phyloP scores from a whole-genome alignment of 2,797 vertebrate genomes.

The Cynopterus sphinx region DNA sequence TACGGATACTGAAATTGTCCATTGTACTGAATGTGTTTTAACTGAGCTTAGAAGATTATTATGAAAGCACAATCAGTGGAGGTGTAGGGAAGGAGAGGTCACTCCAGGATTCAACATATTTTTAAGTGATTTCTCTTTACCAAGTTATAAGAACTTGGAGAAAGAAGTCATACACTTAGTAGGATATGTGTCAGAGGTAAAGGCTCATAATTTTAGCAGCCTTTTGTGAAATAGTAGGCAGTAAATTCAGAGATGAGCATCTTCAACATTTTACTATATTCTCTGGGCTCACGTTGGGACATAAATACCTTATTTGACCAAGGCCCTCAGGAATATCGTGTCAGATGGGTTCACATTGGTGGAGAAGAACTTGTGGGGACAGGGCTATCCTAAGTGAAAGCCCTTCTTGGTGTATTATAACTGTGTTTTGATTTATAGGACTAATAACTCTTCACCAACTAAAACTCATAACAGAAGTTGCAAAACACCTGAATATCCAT shows the following conservation, averaged over 20 bases:
- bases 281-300: neutral
- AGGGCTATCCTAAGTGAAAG: neutral
- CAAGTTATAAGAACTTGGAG: neutral
- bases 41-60: neutral
- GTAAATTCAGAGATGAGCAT: neutral
- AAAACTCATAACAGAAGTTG: conserved; percentile 33
- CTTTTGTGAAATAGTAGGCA: neutral
- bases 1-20: neutral
- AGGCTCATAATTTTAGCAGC: conserved; percentile 8
- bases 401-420: neutral
- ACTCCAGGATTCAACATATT: neutral
- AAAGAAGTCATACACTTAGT: neutral
- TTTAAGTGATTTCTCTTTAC: neutral
- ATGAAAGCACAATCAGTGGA: neutral
- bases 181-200: neutral
- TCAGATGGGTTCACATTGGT: neutral
- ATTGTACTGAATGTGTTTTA: neutral
- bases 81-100: neutral
- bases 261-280: neutral
- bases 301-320: neutral
- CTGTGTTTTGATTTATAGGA: neutral
- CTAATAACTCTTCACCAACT: neutral
- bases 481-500: conserved; percentile 15
- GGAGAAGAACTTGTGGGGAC: neutral
- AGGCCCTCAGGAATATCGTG: neutral